Percentiles rank a stretch among this genome's conserved stretches.
phyloP scores from a whole-genome alignment of 1,140 invertebrate genomes.

The Bombus superbus region DNA sequence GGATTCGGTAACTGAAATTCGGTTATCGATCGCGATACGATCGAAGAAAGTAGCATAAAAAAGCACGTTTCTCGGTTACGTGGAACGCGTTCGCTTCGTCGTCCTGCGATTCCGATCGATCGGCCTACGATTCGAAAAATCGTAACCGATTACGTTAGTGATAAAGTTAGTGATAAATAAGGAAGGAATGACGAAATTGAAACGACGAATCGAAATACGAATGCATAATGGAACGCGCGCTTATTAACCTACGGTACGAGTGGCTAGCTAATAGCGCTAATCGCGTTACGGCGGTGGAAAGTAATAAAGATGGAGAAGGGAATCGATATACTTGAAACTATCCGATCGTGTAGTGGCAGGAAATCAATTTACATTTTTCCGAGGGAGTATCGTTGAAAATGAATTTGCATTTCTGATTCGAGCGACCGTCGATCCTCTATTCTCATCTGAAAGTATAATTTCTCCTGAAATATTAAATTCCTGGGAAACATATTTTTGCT shows the following conservation, averaged over 20 bases:
- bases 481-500: conserved; percentile 65
- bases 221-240: too few relatives aligned
- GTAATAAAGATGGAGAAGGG: conserved; percentile 56
- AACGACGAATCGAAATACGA: too few relatives aligned
- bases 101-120: neutral
- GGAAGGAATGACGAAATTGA: too few relatives aligned
- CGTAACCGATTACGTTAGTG: too few relatives aligned
- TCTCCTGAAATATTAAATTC: conserved; percentile 68
- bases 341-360: conserved; percentile 58
- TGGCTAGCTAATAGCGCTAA: neutral
- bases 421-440: conserved; percentile 60
- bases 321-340: conserved; percentile 63
- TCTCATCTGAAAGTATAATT: conserved; percentile 71
- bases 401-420: conserved; percentile 69
- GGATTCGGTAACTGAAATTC: too few relatives aligned
- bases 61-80: neutral
- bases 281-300: conserved; percentile 29
- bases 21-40: too few relatives aligned
- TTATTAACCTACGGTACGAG: too few relatives aligned
- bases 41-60: neutral
- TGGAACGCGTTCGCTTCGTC: too few relatives aligned
- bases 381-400: conserved; percentile 68
- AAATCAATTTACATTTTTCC: conserved; percentile 71
- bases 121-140: too few relatives aligned
- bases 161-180: too few relatives aligned